These are phyloP conservation scores for Okapia johnstoni DNA, from an alignment of 2,113 vertebrate species.

Conservation along the genomic window DNA sequence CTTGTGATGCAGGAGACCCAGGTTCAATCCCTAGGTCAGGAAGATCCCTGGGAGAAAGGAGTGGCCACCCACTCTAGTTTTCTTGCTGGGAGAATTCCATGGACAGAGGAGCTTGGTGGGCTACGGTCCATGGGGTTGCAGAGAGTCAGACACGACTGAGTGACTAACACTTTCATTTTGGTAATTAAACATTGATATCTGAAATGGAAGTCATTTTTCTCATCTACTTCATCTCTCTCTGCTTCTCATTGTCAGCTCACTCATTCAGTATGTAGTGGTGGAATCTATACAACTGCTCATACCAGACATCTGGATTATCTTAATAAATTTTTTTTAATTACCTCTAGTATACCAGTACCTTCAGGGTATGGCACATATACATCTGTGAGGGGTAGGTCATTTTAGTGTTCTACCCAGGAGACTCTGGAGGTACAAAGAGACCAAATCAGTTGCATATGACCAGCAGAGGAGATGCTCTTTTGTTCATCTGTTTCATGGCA, in stretches of 20 bases:
- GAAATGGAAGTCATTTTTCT: background rate
- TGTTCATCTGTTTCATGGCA: background rate
- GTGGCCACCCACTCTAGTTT: background rate
- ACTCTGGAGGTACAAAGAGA: background rate
- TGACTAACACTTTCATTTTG: background rate
- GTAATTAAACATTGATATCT: background rate
- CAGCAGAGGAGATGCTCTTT: background rate
- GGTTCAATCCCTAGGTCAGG: background rate
- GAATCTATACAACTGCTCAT: background rate
- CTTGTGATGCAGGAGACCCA: background rate
- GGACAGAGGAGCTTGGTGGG: background rate
- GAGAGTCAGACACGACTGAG: background rate
- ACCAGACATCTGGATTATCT: background rate
- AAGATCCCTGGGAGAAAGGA: background rate
- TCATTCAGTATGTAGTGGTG: background rate
- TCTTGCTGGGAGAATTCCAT: background rate
- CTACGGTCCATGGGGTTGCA: accelerated
- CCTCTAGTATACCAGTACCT: background rate
- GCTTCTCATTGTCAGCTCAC: background rate
- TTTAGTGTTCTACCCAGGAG: background rate
- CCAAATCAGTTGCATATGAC: background rate
- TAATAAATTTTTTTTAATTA: background rate
- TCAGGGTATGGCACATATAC: background rate
- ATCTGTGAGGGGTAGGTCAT: background rate
- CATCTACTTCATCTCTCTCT: background rate